These are phyloP conservation scores for Scolopax rusticola DNA, from an alignment of 2,797 vertebrate species.

Conservation along the genomic window DNA sequence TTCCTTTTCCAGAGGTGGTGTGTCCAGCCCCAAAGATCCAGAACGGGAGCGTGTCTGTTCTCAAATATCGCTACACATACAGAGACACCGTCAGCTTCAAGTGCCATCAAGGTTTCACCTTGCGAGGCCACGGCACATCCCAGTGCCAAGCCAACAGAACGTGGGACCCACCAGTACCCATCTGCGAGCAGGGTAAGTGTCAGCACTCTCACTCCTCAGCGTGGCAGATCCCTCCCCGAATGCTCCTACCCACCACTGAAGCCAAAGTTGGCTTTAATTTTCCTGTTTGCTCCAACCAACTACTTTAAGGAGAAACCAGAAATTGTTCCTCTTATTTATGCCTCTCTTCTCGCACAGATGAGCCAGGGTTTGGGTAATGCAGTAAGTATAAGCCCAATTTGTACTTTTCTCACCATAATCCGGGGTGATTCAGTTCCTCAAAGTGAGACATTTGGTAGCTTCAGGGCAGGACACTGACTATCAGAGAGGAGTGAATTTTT, in stretches of 20 bases:
- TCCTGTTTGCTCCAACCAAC: neutral
- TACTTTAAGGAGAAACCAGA: neutral
- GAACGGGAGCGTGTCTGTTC: neutral
- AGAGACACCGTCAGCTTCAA: slow-evolving; percentile 29
- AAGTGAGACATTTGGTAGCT: neutral
- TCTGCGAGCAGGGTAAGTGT: slow-evolving; percentile 64
- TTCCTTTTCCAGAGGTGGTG: slow-evolving; percentile 10
- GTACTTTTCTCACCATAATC: neutral
- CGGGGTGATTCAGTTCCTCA: neutral
- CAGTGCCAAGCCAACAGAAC: slow-evolving; percentile 59
- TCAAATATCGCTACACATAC: slow-evolving; percentile 1
- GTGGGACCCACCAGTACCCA: slow-evolving; percentile 64
- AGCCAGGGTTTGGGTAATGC: neutral
- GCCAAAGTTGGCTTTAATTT: neutral
- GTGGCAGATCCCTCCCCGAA: neutral
- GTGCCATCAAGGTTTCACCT: slow-evolving; percentile 68
- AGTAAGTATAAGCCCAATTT: neutral
- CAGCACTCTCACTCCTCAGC: accelerated
- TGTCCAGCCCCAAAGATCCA: slow-evolving; percentile 16
- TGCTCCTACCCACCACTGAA: neutral
- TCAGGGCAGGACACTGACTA: neutral
- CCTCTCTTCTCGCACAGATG: neutral
- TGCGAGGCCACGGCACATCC: slow-evolving; percentile 62
- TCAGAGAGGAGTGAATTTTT: neutral
- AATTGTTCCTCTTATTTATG: neutral